Evolutionary conservation across 2,797 vertebrate species (phyloP).

Genomic region (Aeoliscus strigatus): DNA sequence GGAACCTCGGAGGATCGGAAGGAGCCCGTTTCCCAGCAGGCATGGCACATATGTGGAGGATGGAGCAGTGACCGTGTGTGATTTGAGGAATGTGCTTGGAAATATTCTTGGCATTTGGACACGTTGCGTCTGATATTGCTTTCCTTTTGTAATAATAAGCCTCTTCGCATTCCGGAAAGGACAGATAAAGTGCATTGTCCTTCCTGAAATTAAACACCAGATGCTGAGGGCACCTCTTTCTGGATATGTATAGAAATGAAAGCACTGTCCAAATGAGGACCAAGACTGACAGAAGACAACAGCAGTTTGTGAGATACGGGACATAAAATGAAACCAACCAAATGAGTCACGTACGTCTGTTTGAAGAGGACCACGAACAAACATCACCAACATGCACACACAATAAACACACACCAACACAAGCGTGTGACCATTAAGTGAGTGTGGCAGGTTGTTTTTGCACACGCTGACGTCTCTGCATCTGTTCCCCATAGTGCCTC

Average conservation of each 20-base stretch:
- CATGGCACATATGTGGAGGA: conserved; percentile 12
- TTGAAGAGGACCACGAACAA: too few relatives aligned
- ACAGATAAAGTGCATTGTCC: conserved; percentile 49
- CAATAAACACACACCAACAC: too few relatives aligned
- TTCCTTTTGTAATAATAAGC: conserved; percentile 72
- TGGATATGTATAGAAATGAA: too few relatives aligned
- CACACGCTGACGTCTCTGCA: conserved; percentile 53
- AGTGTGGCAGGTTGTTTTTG: conserved; percentile 71
- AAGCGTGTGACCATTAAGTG: conserved; percentile 61
- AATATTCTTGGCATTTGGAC: conserved; percentile 65
- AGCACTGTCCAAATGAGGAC: too few relatives aligned
- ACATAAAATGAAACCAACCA: too few relatives aligned
- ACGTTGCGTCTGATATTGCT: conserved; percentile 69
- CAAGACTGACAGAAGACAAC: too few relatives aligned
- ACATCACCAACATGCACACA: too few relatives aligned
- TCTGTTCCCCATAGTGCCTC: conserved; percentile 72
- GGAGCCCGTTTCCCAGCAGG: conserved; percentile 35
- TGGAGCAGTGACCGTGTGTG: conserved; percentile 30
- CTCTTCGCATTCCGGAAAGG: conserved; percentile 49
- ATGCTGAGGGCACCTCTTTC: conserved; percentile 61
- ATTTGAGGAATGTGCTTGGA: conserved; percentile 49
- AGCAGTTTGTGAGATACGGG: too few relatives aligned
- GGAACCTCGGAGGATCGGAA: conserved; percentile 23
- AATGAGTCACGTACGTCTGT: too few relatives aligned
- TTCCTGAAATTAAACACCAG: conserved; percentile 69